Evolutionary conservation across 1,140 invertebrate species (phyloP).

Genomic region (Drosophila sproati): DNA sequence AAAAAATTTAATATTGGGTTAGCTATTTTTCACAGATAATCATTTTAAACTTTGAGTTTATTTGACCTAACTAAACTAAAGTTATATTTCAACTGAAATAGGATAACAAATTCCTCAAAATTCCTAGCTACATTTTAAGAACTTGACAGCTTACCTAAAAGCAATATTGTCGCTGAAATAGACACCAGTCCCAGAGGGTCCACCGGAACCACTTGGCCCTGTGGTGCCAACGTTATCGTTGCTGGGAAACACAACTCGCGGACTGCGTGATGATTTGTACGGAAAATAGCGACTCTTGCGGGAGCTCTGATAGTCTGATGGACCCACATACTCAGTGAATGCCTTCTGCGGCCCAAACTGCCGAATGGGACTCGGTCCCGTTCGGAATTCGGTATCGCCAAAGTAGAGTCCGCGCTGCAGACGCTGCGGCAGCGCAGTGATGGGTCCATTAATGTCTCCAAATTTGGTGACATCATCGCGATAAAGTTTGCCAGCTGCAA

Average conservation of each 20-base stretch:
- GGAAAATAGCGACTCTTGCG: constrained; percentile 77
- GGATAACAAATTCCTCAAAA: background rate
- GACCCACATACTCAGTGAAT: constrained; percentile 75
- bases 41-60: too few relatives aligned
- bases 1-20: background rate
- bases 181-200: constrained; percentile 74
- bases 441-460: constrained; percentile 82
- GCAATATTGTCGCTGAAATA: constrained; percentile 86
- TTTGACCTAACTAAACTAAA: too few relatives aligned
- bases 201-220: constrained; percentile 70
- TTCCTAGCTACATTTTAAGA: background rate
- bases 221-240: constrained; percentile 85
- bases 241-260: constrained; percentile 86
- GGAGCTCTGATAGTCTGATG: constrained; percentile 68
- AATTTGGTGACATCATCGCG: constrained; percentile 84
- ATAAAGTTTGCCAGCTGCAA: constrained; percentile 63
- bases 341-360: constrained; percentile 78
- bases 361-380: constrained; percentile 59
- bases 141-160: constrained; percentile 79
- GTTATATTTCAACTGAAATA: too few relatives aligned
- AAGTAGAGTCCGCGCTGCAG: constrained; percentile 73
- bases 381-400: constrained; percentile 73
- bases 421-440: constrained; percentile 75
- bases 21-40: too few relatives aligned
- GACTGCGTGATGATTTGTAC: constrained; percentile 85